These are phyloP conservation scores for Pseudachorutes palmiensis DNA, from an alignment of 1,140 invertebrate genomes.

Conservation along the genomic window DNA sequence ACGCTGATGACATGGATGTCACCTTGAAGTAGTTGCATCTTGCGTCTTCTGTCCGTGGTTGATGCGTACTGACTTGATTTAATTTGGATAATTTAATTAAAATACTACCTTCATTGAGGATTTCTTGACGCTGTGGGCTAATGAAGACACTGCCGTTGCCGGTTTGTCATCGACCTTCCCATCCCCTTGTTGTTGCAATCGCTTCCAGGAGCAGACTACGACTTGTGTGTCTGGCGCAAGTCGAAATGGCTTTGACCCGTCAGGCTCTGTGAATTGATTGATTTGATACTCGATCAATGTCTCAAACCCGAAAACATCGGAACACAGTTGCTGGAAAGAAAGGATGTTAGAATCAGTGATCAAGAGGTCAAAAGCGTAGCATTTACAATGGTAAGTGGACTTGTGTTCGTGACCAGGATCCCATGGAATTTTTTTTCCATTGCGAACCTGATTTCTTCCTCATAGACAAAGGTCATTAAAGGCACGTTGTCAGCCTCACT, in stretches of 20 bases:
- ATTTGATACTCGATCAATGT: neutral
- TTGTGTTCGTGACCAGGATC: neutral
- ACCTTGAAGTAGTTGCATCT: neutral
- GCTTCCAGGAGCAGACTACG: neutral
- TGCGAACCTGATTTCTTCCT: neutral
- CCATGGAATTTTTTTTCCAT: neutral
- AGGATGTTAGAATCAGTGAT: neutral
- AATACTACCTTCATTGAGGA: too few species aligned
- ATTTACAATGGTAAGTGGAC: neutral
- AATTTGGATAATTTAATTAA: too few species aligned
- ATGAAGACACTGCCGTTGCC: neutral
- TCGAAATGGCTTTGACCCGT: neutral
- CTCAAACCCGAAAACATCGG: neutral
- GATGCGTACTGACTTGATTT: too few species aligned
- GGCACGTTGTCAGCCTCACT: neutral
- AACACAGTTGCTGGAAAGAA: slow-evolving; percentile 2
- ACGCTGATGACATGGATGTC: too few species aligned
- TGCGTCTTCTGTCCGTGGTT: too few species aligned
- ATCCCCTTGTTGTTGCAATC: neutral
- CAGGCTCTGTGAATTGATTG: neutral
- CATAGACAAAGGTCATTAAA: neutral
- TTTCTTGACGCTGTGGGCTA: too few species aligned
- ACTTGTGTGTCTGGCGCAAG: slow-evolving; percentile 1
- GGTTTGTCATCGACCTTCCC: neutral
- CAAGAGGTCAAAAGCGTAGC: neutral